phyloP scores from a whole-genome alignment of 2,888 invertebrate species.

The Monoplex corrugatus region DNA sequence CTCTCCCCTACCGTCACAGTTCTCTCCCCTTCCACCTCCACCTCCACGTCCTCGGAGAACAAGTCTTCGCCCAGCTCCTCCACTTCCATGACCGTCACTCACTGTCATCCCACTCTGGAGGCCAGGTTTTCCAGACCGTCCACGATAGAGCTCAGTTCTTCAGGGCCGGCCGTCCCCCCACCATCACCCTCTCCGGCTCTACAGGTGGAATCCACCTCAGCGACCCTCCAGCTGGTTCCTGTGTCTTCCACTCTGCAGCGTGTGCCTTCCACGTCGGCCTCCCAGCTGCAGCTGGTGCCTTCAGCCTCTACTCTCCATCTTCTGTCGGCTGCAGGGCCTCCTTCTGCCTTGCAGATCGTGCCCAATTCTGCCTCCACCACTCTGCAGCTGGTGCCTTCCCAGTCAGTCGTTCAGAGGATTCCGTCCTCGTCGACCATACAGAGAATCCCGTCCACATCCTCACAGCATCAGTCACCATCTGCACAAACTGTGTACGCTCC shows the following conservation, averaged over 20 bases:
- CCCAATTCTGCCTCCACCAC: neutral
- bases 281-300: constrained; percentile 5
- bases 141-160: neutral
- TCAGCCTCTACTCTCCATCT: neutral
- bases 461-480: neutral
- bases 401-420: neutral
- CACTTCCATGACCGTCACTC: constrained; percentile 18
- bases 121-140: neutral
- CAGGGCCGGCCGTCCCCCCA: neutral
- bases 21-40: constrained; percentile 14
- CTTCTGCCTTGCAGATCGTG: neutral
- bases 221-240: neutral
- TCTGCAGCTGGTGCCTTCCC: neutral
- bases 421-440: neutral
- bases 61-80: neutral
- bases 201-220: neutral
- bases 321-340: neutral
- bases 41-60: neutral
- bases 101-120: neutral
- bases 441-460: neutral
- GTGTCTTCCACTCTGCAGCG: neutral
- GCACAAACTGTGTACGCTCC: neutral
- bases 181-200: neutral
- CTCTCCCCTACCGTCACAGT: constrained; percentile 36
- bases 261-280: neutral